Evolutionary conservation across 2,888 invertebrate species (phyloP), one percentile per base, ranked within the genome.

Genomic region (Lymantria monacha): DNA sequence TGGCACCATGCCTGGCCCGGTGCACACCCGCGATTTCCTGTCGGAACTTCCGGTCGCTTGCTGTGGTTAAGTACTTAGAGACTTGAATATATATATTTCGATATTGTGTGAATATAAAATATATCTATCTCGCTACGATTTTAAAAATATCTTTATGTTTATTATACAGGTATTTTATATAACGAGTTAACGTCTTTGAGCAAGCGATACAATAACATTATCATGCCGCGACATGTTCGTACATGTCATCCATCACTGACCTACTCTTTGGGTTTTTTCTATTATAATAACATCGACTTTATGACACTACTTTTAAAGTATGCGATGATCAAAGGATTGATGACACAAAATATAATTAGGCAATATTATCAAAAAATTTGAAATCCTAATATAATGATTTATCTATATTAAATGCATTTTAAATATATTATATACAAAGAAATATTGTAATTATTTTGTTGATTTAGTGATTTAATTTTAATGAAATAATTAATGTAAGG

Each of bases 21-120:
- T 64, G 61, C 59, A 50, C 63, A 69, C 63, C 66, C 62, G 61
- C 62, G 62, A 64, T 68, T 74, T 77, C 74, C 74, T 73, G 72
- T 59, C 62, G 66, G 69, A 67, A 71, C 66, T 72, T 81, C 75
- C 75, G 76, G 71, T 55, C 41, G 59, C 65, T 57, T 53, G 58
- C 53, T 38, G 37, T 52, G n/a, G 38, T 40, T 60, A 53, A 52
- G 36, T 38, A 44, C 22, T 37, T 51, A 15, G 7, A 9, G 30
- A 52, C 52, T 42, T 43, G 50, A 45, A 51, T 54, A 54, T 33
- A 36, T 47, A 51, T 31, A 30, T 53, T 59, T 61, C 49, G 30
- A 50, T 54, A 31, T 51, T 42, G 44, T 56, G 12, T 5, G 11
- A 12, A 11, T 36, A 9, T 9, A 11, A 36, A 9, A 36, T 36